Evolutionary conservation across 2,797 vertebrate species (phyloP).

Genomic region (Tolypeutes matacus): DNA sequence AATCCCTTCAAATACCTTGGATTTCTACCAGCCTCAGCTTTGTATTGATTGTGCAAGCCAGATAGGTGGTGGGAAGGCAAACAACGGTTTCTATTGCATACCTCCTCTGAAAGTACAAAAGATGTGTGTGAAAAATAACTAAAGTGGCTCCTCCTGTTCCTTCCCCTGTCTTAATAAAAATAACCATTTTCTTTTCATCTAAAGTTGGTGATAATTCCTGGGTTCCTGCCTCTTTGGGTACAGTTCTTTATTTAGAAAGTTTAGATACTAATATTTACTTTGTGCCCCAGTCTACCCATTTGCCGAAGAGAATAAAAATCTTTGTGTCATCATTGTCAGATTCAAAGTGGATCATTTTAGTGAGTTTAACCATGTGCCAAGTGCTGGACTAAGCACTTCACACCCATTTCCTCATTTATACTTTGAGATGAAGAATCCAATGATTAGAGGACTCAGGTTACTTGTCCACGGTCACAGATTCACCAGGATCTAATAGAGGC

Average conservation of each 20-base stretch:
- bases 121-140: conserved; percentile 1
- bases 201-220: neutral
- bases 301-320: conserved; percentile 18
- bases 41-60: neutral
- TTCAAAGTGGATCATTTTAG: neutral
- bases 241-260: conserved; percentile 34
- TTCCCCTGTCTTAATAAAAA: neutral
- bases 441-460: neutral
- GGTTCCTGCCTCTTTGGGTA: neutral
- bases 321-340: neutral
- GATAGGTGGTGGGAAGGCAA: neutral
- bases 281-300: neutral
- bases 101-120: conserved; percentile 13
- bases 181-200: neutral
- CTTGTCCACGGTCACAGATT: neutral
- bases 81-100: conserved; percentile 31
- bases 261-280: neutral
- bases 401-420: neutral
- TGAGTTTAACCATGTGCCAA: neutral
- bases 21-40: neutral
- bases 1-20: neutral
- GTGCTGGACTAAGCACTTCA: neutral
- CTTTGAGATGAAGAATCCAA: neutral
- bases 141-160: neutral
- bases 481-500: neutral